These are phyloP conservation scores for Leptinotarsa undecemlineata DNA, from an alignment of 1,140 invertebrate genomes.

Conservation along the genomic window DNA sequence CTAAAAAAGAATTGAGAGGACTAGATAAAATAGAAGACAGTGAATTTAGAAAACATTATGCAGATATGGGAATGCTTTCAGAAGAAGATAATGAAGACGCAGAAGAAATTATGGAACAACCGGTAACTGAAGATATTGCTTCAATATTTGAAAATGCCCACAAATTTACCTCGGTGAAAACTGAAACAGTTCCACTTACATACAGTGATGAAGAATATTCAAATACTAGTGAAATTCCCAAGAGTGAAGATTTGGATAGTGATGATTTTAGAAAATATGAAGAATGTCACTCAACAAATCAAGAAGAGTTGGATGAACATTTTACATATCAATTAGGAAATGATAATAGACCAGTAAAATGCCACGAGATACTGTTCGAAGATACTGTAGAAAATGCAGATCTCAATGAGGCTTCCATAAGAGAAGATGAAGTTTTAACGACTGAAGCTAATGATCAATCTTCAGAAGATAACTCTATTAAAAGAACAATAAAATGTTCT, in stretches of 20 bases:
- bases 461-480: slow-evolving; percentile 27
- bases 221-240: slow-evolving; percentile 5
- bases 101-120: slow-evolving; percentile 14
- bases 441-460: slow-evolving; percentile 16
- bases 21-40: slow-evolving; percentile 21
- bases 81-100: slow-evolving; percentile 26
- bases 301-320: slow-evolving; percentile 21
- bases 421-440: slow-evolving; percentile 11
- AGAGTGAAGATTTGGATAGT: slow-evolving; percentile 6
- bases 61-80: slow-evolving; percentile 37
- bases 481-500: slow-evolving; percentile 41
- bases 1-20: not conserved
- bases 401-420: slow-evolving; percentile 3
- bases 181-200: not conserved
- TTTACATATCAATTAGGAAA: not conserved
- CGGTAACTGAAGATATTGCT: slow-evolving; percentile 7
- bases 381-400: not conserved
- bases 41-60: slow-evolving; percentile 38
- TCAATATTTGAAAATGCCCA: not conserved
- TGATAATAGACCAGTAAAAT: not conserved
- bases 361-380: not conserved
- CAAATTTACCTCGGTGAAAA: not conserved
- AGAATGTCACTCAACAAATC: slow-evolving; percentile 20
- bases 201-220: not conserved
- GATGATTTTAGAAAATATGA: slow-evolving; percentile 18